Conservation (phyloP, 2,113 vertebrate genomes). For the Tenebrosternarchus preto region DNA sequence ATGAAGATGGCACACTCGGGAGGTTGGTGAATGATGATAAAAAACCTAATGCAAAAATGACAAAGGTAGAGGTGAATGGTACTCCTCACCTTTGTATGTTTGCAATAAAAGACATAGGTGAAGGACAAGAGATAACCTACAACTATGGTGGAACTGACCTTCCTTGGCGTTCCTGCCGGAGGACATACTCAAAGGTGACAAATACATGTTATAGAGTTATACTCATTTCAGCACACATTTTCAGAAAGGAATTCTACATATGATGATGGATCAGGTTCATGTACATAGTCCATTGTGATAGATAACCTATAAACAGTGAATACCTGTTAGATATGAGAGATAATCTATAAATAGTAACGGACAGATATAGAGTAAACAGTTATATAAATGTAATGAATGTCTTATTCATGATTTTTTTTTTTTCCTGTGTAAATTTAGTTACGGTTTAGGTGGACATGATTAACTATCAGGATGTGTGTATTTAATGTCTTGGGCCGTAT, state of each 20-base stretch:
- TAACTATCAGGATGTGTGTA: no score
- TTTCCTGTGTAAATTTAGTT: neutral
- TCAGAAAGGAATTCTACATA: neutral
- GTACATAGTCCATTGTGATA: neutral
- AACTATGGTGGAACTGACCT: conserved; percentile 15
- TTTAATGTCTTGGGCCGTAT: no score
- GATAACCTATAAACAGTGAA: neutral
- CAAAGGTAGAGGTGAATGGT: neutral
- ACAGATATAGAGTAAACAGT: neutral
- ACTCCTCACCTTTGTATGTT: conserved; percentile 20
- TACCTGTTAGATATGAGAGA: no score
- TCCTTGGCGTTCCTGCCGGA: conserved; percentile 1
- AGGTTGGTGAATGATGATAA: neutral
- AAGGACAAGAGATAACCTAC: neutral
- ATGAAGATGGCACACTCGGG: conserved; percentile 4
- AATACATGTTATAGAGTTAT: neutral
- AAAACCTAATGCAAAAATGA: conserved; percentile 2
- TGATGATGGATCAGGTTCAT: neutral
- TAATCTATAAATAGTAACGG: no score
- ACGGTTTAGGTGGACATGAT: no score
- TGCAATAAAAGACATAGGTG: conserved; percentile 10
- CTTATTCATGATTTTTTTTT: no score
- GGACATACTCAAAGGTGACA: neutral
- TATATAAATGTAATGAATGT: no score
- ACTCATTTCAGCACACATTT: neutral